A percentile compares a stretch with the other conserved stretches of the same genome.
These are phyloP conservation scores for Papilio polytes DNA, from an alignment of 1,140 invertebrate genomes.

Conservation along the genomic window DNA sequence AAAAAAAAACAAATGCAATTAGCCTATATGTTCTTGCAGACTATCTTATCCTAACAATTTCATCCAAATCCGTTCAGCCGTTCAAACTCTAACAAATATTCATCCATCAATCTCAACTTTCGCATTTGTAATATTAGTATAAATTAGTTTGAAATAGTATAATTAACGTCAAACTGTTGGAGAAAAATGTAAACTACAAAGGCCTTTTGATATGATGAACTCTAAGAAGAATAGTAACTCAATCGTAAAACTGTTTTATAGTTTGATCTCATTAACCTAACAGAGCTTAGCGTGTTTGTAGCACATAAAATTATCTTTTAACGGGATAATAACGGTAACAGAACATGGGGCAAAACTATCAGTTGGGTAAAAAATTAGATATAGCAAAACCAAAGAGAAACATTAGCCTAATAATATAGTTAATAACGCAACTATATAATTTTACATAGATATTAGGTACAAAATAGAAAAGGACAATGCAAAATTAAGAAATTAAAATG, in stretches of 20 bases:
- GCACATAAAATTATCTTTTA: conserved; percentile 40
- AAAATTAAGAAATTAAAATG: too few species aligned
- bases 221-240: not conserved
- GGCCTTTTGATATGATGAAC: not conserved
- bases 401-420: not conserved
- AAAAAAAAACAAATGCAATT: too few species aligned
- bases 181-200: not conserved
- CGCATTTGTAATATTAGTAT: too few species aligned
- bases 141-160: too few species aligned
- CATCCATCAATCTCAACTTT: too few species aligned
- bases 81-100: too few species aligned
- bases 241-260: conserved; percentile 12
- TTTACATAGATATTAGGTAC: not conserved
- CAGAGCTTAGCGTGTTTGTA: conserved; percentile 40
- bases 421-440: not conserved
- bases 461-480: too few species aligned
- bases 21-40: too few species aligned
- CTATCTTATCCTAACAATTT: too few species aligned
- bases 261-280: conserved; percentile 20
- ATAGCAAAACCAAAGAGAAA: not conserved
- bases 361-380: not conserved
- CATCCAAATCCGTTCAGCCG: too few species aligned
- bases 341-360: not conserved
- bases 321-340: conserved; percentile 48
- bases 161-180: too few species aligned